Base-by-base conservation (phyloP, 2,888 invertebrate species). In the Galerucella pusilla region DNA sequence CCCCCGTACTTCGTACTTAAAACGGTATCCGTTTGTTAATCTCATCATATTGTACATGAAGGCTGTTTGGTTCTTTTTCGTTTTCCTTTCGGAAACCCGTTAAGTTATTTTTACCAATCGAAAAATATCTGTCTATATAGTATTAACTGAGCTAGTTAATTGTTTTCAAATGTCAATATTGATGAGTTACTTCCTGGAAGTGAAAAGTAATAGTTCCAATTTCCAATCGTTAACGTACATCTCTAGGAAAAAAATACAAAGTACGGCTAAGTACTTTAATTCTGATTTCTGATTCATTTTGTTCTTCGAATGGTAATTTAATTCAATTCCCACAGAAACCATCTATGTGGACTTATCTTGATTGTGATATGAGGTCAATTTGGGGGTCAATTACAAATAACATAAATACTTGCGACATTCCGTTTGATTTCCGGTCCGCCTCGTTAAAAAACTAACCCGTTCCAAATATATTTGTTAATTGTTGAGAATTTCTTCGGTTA, bases 281-380 rank as follows among this genome's bases (percentile, higher is more conserved):
- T 71, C 60, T 45, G 11, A 57, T 46, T 42, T 46, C 61, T 65
- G 71, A 71, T 54, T 71, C 71, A 71, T 65, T 71, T 54, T 42
- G 5, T 64, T 61, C 65, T 65, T 3, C 46, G 61, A 69, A 69
- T 61, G 61, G 10, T 69, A 69, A 69, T 60, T 69, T 71, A 57
- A 65, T 65, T 71, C 52, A 28, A 12, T 71, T 71, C 71, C 65
- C 71, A 71, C 65, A 59, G 64, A 70, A 63, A 35, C 42, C 64
- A 45, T 64, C 28, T 3, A 20, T 16, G 16, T 64, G 64, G 42
- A 45, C 61, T 28, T 61, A 61, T 61, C 35, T 14, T 61, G 28
- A 28, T 61, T 20, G 59, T 28, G 59, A 35, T 61, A 61, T 61
- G 61, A 61, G 61, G 61, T 61, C 61, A 61, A 14, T 35, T 35